Percentiles rank a stretch among this genome's conserved stretches.
These are phyloP conservation scores for Drosophila engyochracea DNA, from an alignment of 2,888 invertebrate species.

Conservation along the genomic window DNA sequence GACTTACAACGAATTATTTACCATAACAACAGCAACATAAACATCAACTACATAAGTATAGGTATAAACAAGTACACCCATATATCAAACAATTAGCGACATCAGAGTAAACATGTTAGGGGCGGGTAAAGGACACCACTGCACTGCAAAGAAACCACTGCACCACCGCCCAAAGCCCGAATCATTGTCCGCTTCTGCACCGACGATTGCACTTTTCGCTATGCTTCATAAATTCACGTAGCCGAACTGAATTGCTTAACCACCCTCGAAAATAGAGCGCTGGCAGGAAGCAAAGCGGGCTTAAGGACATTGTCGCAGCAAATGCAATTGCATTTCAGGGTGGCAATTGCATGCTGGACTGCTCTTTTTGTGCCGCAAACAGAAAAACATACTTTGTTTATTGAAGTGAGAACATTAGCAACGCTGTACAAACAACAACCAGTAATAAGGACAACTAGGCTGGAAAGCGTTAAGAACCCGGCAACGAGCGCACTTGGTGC, in stretches of 20 bases:
- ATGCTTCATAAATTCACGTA: constrained; percentile 73
- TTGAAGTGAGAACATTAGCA: constrained; percentile 68
- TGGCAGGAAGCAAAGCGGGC: constrained; percentile 11
- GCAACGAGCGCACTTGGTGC: constrained; percentile 34
- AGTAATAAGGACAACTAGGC: constrained; percentile 30
- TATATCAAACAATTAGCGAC: constrained; percentile 78
- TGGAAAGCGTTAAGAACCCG: background rate
- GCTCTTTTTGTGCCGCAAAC: constrained; percentile 39
- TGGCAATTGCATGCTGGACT: constrained; percentile 23
- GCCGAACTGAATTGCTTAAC: constrained; percentile 57
- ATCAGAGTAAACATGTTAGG: constrained; percentile 63
- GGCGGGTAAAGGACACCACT: background rate
- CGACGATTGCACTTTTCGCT: constrained; percentile 67
- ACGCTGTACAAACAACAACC: constrained; percentile 38
- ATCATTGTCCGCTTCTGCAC: constrained; percentile 30
- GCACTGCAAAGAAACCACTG: background rate
- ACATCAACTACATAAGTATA: constrained; percentile 15
- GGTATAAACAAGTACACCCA: constrained; percentile 44
- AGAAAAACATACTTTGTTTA: constrained; percentile 43
- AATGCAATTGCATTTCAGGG: constrained; percentile 54
- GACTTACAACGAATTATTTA: constrained; percentile 52
- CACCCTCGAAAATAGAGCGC: constrained; percentile 49
- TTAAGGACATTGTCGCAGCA: constrained; percentile 45
- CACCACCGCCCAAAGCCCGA: constrained; percentile 34
- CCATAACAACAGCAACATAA: constrained; percentile 59